phyloP scores from a whole-genome alignment of 2,797 vertebrate species.

The Forpus xanthops region DNA sequence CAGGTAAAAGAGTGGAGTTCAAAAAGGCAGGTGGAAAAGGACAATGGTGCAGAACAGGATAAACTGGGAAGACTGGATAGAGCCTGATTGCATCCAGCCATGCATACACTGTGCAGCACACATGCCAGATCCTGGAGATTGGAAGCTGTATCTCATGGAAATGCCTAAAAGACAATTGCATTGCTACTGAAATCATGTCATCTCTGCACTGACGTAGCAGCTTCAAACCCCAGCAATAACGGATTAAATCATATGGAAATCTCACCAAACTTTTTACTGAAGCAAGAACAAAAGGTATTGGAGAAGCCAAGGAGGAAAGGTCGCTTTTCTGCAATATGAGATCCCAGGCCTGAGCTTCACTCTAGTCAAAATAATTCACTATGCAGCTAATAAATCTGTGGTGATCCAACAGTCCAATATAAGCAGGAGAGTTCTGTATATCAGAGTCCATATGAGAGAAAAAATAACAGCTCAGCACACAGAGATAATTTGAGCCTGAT shows the following conservation, averaged over 20 bases:
- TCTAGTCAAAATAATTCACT: neutral
- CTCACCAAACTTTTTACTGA: neutral
- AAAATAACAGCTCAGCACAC: conserved; percentile 16
- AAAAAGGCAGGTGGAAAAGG: neutral
- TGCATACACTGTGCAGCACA: fast-evolving
- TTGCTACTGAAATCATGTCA: neutral
- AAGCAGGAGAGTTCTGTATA: neutral
- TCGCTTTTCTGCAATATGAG: neutral
- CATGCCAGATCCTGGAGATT: neutral
- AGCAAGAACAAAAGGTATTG: neutral
- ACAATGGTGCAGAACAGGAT: neutral
- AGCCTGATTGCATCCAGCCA: neutral
- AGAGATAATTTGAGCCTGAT: conserved; percentile 40
- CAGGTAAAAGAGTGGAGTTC: neutral
- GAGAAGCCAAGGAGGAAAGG: neutral
- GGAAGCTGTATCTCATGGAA: neutral
- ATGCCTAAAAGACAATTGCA: fast-evolving
- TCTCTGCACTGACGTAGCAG: neutral
- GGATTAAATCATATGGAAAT: neutral
- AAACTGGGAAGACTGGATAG: neutral
- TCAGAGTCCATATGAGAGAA: neutral
- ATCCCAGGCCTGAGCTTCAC: neutral
- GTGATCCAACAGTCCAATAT: neutral
- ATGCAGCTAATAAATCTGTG: neutral
- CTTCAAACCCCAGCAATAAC: neutral